Percentiles rank a stretch among this genome's conserved stretches.
phyloP scores from a whole-genome alignment of 2,113 vertebrate species.

The Choloepus hoffmanni region DNA sequence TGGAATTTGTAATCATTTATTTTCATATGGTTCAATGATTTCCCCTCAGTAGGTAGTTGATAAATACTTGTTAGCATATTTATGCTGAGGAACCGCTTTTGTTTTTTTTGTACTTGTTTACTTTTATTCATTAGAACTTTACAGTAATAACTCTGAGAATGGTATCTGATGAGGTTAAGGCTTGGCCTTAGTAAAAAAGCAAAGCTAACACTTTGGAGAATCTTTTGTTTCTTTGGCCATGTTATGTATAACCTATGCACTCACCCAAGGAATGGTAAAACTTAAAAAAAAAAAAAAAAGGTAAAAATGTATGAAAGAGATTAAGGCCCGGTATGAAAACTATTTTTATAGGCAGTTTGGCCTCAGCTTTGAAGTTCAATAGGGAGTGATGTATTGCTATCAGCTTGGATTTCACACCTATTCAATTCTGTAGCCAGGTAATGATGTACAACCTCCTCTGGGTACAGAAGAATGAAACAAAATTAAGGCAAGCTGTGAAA shows the following conservation, averaged over 20 bases:
- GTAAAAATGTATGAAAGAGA: slow-evolving; percentile 77
- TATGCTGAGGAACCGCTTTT: background rate
- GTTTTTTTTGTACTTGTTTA: background rate
- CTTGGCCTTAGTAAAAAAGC: background rate
- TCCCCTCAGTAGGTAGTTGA: background rate
- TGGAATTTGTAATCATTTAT: background rate
- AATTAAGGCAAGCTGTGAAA: slow-evolving; percentile 81
- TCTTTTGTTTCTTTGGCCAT: background rate
- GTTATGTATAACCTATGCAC: background rate
- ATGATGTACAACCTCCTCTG: slow-evolving; percentile 65
- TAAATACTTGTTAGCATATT: background rate
- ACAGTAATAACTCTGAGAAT: background rate
- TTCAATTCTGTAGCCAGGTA: slow-evolving; percentile 79
- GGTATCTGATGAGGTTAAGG: background rate
- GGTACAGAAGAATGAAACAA: slow-evolving; percentile 68
- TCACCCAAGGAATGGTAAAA: slow-evolving; percentile 59
- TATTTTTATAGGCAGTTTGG: slow-evolving; percentile 82
- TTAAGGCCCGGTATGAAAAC: slow-evolving; percentile 81
- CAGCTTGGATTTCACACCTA: slow-evolving; percentile 80
- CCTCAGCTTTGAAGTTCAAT: slow-evolving; percentile 80
- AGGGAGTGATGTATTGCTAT: slow-evolving; percentile 75
- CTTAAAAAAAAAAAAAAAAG: background rate
- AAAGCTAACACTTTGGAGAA: background rate
- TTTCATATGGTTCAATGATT: background rate
- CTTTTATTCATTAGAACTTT: background rate